Base-by-base conservation (phyloP, 2,113 vertebrate genomes). In the Tenebrosternarchus preto region DNA sequence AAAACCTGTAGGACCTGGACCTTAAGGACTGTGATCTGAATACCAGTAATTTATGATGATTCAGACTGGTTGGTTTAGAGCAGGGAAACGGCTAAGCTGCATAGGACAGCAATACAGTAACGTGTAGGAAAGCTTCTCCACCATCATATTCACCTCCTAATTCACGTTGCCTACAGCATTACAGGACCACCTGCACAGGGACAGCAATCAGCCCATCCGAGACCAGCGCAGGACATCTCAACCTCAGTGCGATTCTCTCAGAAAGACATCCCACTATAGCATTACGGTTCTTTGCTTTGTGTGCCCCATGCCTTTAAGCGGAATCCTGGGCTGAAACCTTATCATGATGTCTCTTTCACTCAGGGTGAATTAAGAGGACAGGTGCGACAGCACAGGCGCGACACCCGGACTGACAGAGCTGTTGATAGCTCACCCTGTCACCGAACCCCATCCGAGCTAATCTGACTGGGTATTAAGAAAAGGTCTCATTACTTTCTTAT, bases 291-390 rank as follows among this genome's bases (percentile, higher is more conserved):
- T 50, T 15, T 50, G 43, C 71, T 50, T 15, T 5, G 24, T 22
- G 20, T 2, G n/a, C 4, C 16, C 70, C 6, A 73, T 20, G 53
- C 31, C 71, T 73, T 57, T 55, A 57, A 73, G 39, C 56, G 43
- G 4, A 71, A 1, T 5, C 8, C 60, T 20, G 43, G 15, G n/a
- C 4, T 71, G 73, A 63, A 80, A 77, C 55, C 31, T 46, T 50
- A 59, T 80, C n/a, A 59, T 31, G 24, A 17, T 50, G 67, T 67
- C 50, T 43, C 12, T 31, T 80, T 80, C 78, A 1, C 16, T 77
- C 25, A 50, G 24, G 9, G 22, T 46, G 66, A 78, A 67, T 20
- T 67, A 43, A 72, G 16, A 31, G 27, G 53, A 60, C 68, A 73
- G 27, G 9, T 11, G 68, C 17, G 3, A 9, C 73, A 77, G 73